Base-by-base conservation (phyloP, 2,888 invertebrate species). In the Iphiclides podalirius region DNA sequence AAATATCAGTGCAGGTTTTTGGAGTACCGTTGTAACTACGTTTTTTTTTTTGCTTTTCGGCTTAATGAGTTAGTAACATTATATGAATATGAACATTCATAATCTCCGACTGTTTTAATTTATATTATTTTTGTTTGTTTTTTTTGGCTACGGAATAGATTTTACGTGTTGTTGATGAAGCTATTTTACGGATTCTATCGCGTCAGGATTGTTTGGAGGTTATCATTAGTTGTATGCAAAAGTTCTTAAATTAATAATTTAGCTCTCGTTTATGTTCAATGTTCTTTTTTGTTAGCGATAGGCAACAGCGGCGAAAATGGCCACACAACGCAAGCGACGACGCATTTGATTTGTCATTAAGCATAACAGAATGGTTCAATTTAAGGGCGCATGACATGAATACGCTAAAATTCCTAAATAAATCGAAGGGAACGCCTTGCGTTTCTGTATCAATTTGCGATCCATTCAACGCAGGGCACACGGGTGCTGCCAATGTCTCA, bases 341-440 rank as follows among this genome's bases (percentile, higher is more conserved):
- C 45, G 57, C 59, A 55, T 62, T 63, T 59, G 64, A 66, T 64
- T 63, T 56, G 57, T 50, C 54, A 52, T 58, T 58, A 57, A 53
- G 47, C 51, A 43, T 49, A 59, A 56, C 56, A 61, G 65, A 66
- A 67, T 65, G 53, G 63, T 56, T 55, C 66, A 66, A 67, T 66
- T 67, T 63, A 60, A 60, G 58, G 58, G 57, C 51, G 60, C 69
- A 68, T 63, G 72, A 68, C 66, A 62, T 77, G 79, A 79, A 81
- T 81, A 76, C 71, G 71, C 72, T 68, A 74, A 79, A 78, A 80
- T 77, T 78, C 74, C 70, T 75, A 79, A 80, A 80, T 76, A 79
- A 79, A 81, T 77, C 73, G 68, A 64, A 70, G 67, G 64, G 72
- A 73, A 73, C 69, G 71, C 70, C 71, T 72, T 72, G 67, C 76